Evolutionary conservation across 2,888 invertebrate species (phyloP).

Genomic region (Congeria kusceri): DNA sequence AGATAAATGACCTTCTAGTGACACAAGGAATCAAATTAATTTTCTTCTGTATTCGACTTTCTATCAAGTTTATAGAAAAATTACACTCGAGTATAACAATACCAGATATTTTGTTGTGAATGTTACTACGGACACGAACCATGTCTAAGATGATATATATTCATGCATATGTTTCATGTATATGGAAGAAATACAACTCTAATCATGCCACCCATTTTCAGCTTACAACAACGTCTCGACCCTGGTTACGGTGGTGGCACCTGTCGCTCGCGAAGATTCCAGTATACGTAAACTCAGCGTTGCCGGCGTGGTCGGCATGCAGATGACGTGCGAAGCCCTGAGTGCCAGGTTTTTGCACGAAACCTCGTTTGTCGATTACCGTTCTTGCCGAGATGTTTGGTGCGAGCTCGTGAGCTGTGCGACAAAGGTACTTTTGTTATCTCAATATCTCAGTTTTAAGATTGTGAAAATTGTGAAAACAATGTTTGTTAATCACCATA

Average conservation of each 20-base stretch:
- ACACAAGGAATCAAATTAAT: too few species aligned
- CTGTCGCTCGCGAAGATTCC: slow-evolving; percentile 40
- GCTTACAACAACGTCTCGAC: slow-evolving; percentile 39
- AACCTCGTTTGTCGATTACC: background rate
- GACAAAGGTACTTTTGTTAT: slow-evolving; percentile 4
- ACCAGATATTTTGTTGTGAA: too few species aligned
- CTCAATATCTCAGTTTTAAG: too few species aligned
- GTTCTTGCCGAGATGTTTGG: background rate
- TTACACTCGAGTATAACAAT: too few species aligned
- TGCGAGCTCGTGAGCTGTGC: slow-evolving; percentile 5
- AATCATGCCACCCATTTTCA: slow-evolving; percentile 6
- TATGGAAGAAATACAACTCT: background rate
- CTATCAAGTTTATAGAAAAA: too few species aligned
- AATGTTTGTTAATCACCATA: too few species aligned
- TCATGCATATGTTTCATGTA: too few species aligned
- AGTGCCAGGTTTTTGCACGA: slow-evolving; percentile 45
- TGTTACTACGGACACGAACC: too few species aligned
- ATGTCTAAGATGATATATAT: too few species aligned
- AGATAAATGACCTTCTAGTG: too few species aligned
- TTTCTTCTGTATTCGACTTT: too few species aligned
- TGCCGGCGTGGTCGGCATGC: slow-evolving; percentile 78
- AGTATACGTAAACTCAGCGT: slow-evolving; percentile 33
- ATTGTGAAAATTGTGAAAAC: too few species aligned
- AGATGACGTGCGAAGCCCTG: slow-evolving; percentile 73
- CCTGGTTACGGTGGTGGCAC: slow-evolving; percentile 73